Evolutionary conservation across 2,113 vertebrate genomes (phyloP).

Genomic region (Rhinolophus ferrumequinum): DNA sequence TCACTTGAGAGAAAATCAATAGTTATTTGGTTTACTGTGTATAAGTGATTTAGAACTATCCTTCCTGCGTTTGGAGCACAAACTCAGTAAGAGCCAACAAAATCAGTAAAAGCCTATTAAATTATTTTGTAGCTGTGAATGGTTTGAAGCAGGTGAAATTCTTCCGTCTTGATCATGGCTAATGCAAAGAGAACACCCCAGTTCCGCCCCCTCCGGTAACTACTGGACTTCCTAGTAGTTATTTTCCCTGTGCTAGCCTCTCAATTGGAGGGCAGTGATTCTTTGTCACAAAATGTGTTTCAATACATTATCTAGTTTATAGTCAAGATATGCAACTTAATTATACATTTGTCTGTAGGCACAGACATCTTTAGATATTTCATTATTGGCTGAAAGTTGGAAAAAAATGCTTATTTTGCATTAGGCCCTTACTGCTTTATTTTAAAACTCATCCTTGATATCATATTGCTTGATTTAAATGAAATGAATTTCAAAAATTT

Average conservation of each 20-base stretch:
- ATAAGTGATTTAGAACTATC: slow-evolving; percentile 24
- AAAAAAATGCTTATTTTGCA: not conserved
- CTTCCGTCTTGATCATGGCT: not conserved
- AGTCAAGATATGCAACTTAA: not conserved
- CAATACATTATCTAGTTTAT: not conserved
- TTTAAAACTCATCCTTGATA: slow-evolving; percentile 25
- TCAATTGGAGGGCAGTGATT: not conserved
- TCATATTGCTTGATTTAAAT: not conserved
- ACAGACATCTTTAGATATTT: not conserved
- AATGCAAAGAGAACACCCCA: not conserved
- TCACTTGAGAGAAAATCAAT: slow-evolving; percentile 62
- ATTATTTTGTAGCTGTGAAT: not conserved
- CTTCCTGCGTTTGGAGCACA: slow-evolving; percentile 16
- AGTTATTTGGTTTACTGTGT: not conserved
- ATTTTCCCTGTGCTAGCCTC: not conserved
- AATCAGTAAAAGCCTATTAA: not conserved
- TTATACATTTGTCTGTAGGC: not conserved
- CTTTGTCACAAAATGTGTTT: slow-evolving; percentile 9
- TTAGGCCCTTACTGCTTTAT: not conserved
- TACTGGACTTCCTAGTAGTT: not conserved
- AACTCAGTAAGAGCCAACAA: slow-evolving; percentile 16
- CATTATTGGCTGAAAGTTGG: slow-evolving; percentile 14
- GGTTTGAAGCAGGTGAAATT: not conserved
- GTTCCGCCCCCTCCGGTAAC: not conserved
- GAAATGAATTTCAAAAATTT: slow-evolving; percentile 29